These are phyloP conservation scores for Channa maculata DNA, from an alignment of 2,113 vertebrate genomes.

Conservation along the genomic window DNA sequence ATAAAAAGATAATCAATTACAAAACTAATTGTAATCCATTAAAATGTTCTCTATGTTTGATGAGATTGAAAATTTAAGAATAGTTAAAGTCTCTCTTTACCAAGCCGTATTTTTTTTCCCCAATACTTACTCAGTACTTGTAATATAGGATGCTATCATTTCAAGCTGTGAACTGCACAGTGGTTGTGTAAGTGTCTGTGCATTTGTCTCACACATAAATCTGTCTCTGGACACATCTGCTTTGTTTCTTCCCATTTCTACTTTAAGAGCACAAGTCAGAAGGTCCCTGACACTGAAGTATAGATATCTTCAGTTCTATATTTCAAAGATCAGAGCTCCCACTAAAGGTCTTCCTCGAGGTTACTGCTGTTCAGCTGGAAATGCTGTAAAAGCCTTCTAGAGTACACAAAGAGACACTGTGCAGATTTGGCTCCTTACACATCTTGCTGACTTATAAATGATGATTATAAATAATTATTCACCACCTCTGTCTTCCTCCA, in stretches of 20 bases:
- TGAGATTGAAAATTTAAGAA: too few relatives aligned
- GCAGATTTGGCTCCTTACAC: not conserved
- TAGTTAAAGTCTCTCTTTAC: too few relatives aligned
- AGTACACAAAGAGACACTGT: not conserved
- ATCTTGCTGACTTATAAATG: constrained; percentile 1
- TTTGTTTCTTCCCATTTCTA: not conserved
- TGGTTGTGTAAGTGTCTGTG: too few relatives aligned
- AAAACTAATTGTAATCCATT: too few relatives aligned
- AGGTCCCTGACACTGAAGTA: not conserved
- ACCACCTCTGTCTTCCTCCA: not conserved
- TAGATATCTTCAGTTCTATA: not conserved
- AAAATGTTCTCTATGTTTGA: too few relatives aligned
- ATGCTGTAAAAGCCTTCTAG: not conserved
- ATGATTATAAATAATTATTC: not conserved
- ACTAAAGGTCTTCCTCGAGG: not conserved
- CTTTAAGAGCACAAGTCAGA: not conserved
- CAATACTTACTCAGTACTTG: too few relatives aligned
- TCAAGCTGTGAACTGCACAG: too few relatives aligned
- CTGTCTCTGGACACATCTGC: constrained; percentile 4
- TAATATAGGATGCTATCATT: too few relatives aligned
- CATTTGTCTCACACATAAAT: not conserved
- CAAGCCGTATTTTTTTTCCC: too few relatives aligned
- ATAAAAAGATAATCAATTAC: too few relatives aligned
- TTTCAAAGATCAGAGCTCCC: not conserved
- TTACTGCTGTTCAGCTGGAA: not conserved